Percentiles rank a stretch among this genome's conserved stretches.
Evolutionary conservation across 2,113 vertebrate species (phyloP).

Genomic region (Megaceryle maxima): DNA sequence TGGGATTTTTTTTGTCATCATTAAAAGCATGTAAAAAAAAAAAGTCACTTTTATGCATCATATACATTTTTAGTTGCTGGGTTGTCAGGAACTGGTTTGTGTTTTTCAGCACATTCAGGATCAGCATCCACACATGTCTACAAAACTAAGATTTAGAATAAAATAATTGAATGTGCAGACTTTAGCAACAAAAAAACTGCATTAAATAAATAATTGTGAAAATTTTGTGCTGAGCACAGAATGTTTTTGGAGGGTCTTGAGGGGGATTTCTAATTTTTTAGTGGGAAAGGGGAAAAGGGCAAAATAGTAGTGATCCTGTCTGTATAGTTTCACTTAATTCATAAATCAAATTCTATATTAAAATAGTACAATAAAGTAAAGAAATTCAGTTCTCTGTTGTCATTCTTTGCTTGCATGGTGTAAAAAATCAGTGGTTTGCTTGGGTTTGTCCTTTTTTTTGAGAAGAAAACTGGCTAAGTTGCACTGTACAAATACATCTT

Average conservation of each 20-base stretch:
- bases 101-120: background rate
- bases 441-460: background rate
- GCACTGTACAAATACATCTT: background rate
- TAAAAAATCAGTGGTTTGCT: background rate
- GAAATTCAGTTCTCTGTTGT: background rate
- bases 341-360: background rate
- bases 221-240: background rate
- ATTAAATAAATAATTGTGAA: background rate
- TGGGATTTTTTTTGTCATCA: background rate
- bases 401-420: background rate
- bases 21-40: background rate
- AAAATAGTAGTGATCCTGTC: background rate
- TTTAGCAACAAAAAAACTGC: background rate
- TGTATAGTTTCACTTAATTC: background rate
- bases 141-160: background rate
- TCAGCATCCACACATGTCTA: background rate
- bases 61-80: fast-evolving
- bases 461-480: background rate
- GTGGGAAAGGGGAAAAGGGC: background rate
- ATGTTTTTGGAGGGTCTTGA: background rate
- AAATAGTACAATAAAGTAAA: background rate
- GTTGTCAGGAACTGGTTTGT: background rate
- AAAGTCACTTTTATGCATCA: background rate
- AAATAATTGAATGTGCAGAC: background rate
- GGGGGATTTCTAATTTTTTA: background rate